Evolutionary conservation across 2,113 vertebrate genomes (phyloP).

Genomic region (Chascanopsetta lugubris): DNA sequence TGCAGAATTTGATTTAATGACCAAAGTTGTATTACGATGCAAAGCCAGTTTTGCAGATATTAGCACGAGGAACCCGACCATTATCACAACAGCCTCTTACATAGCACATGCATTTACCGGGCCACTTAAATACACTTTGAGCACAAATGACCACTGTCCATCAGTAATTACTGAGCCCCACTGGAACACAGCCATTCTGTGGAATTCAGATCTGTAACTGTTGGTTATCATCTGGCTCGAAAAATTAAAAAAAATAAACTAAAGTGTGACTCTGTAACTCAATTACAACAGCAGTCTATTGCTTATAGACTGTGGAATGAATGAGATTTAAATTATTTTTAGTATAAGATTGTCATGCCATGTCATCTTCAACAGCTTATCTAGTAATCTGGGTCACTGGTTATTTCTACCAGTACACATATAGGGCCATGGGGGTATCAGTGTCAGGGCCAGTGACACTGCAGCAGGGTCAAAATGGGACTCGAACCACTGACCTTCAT

Average conservation of each 20-base stretch:
- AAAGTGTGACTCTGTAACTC: neutral
- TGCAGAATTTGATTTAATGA: conserved; percentile 31
- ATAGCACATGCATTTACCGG: neutral
- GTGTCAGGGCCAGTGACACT: no score
- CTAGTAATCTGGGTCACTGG: no score
- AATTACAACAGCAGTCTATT: neutral
- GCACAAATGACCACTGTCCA: neutral
- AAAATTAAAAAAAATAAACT: no score
- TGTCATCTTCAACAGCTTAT: no score
- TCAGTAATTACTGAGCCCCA: neutral
- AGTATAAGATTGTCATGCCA: no score
- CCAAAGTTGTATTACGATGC: neutral
- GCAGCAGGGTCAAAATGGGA: no score
- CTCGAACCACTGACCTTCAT: no score
- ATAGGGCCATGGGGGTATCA: no score
- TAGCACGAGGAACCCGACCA: conserved; percentile 2
- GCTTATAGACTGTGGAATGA: no score
- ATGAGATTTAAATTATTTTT: no score
- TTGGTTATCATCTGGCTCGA: neutral
- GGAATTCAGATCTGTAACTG: neutral
- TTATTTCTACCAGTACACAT: no score
- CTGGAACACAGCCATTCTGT: neutral
- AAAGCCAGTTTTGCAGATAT: neutral
- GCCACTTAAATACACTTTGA: neutral
- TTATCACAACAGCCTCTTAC: neutral